Conservation (phyloP, 1,140 invertebrate genomes). For the Drosophila navojoa region DNA sequence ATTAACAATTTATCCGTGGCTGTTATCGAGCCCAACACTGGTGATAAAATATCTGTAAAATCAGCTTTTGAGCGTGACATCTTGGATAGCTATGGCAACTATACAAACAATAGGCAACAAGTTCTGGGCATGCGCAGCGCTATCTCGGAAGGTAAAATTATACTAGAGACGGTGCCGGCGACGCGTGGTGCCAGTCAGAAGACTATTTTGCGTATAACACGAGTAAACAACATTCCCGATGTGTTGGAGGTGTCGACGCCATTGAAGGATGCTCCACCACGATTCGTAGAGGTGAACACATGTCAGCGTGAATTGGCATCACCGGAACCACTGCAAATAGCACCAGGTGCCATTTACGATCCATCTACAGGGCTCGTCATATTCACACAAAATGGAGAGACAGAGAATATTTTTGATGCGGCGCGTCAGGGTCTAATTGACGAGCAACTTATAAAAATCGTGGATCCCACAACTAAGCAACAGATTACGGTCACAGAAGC, state of each 20-base stretch:
- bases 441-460: constrained; percentile 88
- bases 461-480: constrained; percentile 89
- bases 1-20: constrained; percentile 92
- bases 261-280: constrained; percentile 80
- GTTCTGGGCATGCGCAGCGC: constrained; percentile 91
- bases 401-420: constrained; percentile 88
- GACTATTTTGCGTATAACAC: constrained; percentile 73
- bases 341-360: constrained; percentile 89
- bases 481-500: constrained; percentile 91
- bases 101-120: constrained; percentile 85
- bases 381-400: constrained; percentile 88
- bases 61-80: constrained; percentile 91
- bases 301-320: constrained; percentile 85
- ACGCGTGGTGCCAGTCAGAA: constrained; percentile 81
- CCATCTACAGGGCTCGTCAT: constrained; percentile 89
- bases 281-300: constrained; percentile 71
- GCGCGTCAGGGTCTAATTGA: constrained; percentile 88
- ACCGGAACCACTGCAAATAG: constrained; percentile 88
- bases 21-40: constrained; percentile 90
- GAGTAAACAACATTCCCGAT: constrained; percentile 85
- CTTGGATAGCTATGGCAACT: constrained; percentile 91
- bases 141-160: constrained; percentile 88
- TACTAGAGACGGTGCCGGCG: constrained; percentile 85
- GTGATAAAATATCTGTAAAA: constrained; percentile 88
- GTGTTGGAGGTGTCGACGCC: constrained; percentile 87